Conservation (phyloP, 2,113 vertebrate species). For the Callipepla californica region DNA sequence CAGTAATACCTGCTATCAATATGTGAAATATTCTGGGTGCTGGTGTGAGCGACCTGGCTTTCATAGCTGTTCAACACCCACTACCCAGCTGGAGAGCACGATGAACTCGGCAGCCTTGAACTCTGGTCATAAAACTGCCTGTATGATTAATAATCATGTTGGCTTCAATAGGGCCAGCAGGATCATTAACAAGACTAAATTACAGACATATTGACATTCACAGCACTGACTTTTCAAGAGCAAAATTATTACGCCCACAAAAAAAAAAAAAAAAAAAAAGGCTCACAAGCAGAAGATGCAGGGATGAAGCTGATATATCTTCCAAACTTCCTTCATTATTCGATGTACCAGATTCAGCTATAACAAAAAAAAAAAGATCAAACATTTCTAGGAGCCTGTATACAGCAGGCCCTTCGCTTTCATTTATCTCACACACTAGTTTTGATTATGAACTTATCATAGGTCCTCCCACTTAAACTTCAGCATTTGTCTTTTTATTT, state of each 20-base stretch:
- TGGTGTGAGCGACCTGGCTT: neutral
- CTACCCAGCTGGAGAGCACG: neutral
- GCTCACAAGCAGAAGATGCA: slow-evolving; percentile 86
- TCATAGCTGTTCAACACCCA: neutral
- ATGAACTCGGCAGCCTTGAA: neutral
- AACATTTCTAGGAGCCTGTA: neutral
- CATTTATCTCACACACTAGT: neutral
- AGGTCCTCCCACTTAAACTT: neutral
- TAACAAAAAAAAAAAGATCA: neutral
- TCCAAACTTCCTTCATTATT: slow-evolving; percentile 90
- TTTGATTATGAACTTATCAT: neutral
- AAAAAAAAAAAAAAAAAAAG: slow-evolving; percentile 25
- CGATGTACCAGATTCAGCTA: slow-evolving; percentile 90
- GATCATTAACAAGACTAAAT: neutral
- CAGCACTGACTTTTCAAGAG: neutral
- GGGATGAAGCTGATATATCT: slow-evolving; percentile 82
- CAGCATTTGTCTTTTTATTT: neutral
- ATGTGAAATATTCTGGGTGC: neutral
- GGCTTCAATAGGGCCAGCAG: neutral
- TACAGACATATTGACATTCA: neutral
- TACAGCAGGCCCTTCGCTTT: neutral
- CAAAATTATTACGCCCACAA: neutral
- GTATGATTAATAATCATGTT: neutral
- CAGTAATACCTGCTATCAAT: neutral
- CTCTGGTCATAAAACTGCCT: neutral